A percentile compares a stretch with the other conserved stretches of the same genome.
These are phyloP conservation scores for Rhogogaster chlorosoma DNA, from an alignment of 2,888 invertebrate species.

Conservation along the genomic window DNA sequence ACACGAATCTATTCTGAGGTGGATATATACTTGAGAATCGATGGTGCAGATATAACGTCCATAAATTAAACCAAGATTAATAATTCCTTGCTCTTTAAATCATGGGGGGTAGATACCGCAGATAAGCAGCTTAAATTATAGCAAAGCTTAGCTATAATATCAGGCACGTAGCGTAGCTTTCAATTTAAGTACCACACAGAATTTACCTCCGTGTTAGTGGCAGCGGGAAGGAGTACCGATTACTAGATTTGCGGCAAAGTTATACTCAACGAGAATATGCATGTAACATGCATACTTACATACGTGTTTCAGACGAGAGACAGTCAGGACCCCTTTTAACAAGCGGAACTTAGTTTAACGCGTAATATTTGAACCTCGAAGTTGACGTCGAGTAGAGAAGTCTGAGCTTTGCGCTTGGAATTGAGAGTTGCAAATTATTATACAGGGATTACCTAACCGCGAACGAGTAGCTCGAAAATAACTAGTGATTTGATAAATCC, in stretches of 20 bases:
- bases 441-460: background rate
- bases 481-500: background rate
- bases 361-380: background rate
- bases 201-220: background rate
- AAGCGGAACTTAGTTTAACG: constrained; percentile 14
- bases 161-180: background rate
- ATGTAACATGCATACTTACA: background rate
- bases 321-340: background rate
- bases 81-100: background rate
- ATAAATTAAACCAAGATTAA: background rate
- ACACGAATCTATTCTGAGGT: background rate
- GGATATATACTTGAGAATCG: background rate
- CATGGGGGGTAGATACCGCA: background rate
- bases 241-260: background rate
- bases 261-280: background rate
- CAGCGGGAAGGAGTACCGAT: background rate
- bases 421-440: background rate
- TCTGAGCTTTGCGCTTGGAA: background rate
- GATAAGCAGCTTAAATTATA: constrained; percentile 8
- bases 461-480: background rate
- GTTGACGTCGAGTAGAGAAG: background rate
- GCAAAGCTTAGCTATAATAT: background rate
- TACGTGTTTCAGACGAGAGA: background rate
- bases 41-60: background rate
- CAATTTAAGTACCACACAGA: background rate